phyloP scores from a whole-genome alignment of 35 echinoderm and acorn worm species.

The Ophiothrix spiculata region DNA sequence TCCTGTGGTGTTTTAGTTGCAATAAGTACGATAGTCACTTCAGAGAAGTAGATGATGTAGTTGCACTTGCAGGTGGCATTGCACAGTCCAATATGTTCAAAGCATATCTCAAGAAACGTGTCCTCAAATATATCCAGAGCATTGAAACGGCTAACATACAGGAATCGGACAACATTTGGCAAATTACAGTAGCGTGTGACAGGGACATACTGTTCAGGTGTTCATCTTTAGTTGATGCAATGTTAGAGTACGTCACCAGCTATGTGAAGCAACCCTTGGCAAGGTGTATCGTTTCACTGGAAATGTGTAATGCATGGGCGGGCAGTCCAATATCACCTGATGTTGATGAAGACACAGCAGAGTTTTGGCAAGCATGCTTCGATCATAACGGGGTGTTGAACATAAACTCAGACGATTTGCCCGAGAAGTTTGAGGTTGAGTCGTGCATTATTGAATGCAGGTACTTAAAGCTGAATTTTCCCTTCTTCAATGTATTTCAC shows the following conservation, averaged over 20 bases:
- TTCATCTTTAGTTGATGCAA: background rate
- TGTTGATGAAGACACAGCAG: background rate
- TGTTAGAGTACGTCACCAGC: slow-evolving; percentile 21
- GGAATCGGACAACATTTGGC: background rate
- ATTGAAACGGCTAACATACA: background rate
- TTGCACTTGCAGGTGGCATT: background rate
- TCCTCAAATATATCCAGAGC: slow-evolving; percentile 19
- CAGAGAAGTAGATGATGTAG: background rate
- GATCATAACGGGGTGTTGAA: background rate
- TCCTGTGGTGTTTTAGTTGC: slow-evolving; percentile 40
- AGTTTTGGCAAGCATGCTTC: slow-evolving; percentile 15
- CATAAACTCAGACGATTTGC: background rate
- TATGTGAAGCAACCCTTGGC: slow-evolving; percentile 4
- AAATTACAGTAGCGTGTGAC: slow-evolving; percentile 6
- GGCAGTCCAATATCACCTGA: background rate
- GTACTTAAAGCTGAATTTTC: background rate
- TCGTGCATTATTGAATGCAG: background rate
- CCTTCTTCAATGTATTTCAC: slow-evolving; percentile 16
- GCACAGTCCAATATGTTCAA: background rate
- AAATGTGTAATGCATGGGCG: slow-evolving; percentile 15
- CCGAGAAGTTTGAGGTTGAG: background rate
- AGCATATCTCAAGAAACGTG: background rate
- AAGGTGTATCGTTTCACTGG: slow-evolving; percentile 11
- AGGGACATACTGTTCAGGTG: background rate
- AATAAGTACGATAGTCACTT: slow-evolving; percentile 19